Evolutionary conservation across 2,113 vertebrate species (phyloP).

Genomic region (Myanophis thanlyinensis): DNA sequence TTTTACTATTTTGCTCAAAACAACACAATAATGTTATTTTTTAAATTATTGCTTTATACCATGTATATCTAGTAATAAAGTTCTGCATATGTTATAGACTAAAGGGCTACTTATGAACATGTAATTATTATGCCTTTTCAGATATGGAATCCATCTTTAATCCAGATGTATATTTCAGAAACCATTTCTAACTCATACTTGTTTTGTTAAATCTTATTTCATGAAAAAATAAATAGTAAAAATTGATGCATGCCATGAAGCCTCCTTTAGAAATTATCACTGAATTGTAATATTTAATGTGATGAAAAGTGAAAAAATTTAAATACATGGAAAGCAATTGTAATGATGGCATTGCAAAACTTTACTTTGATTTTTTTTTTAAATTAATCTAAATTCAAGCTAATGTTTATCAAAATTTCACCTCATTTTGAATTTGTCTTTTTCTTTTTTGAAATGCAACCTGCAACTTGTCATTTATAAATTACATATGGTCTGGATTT

Average conservation of each 20-base stretch:
- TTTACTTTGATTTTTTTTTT: background rate
- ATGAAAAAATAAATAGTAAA: background rate
- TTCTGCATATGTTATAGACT: background rate
- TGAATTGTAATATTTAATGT: background rate
- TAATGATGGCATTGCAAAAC: background rate
- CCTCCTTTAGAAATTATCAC: background rate
- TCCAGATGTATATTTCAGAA: background rate
- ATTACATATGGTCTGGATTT: background rate
- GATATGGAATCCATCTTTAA: background rate
- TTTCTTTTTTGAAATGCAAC: background rate
- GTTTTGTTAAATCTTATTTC: background rate
- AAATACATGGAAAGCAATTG: background rate
- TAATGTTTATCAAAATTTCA: background rate
- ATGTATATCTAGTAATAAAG: background rate
- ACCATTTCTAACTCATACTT: background rate
- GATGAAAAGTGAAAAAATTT: background rate
- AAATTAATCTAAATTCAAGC: background rate
- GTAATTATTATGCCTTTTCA: background rate
- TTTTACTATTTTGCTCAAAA: constrained; percentile 40
- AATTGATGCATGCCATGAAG: background rate
- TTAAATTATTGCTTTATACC: background rate
- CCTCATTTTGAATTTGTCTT: background rate
- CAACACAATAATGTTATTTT: constrained; percentile 39
- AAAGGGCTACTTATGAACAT: background rate
- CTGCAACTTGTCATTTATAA: background rate